Evolutionary conservation across 1,140 invertebrate species (phyloP).

Genomic region (honey bee (Apis mellifera)): DNA sequence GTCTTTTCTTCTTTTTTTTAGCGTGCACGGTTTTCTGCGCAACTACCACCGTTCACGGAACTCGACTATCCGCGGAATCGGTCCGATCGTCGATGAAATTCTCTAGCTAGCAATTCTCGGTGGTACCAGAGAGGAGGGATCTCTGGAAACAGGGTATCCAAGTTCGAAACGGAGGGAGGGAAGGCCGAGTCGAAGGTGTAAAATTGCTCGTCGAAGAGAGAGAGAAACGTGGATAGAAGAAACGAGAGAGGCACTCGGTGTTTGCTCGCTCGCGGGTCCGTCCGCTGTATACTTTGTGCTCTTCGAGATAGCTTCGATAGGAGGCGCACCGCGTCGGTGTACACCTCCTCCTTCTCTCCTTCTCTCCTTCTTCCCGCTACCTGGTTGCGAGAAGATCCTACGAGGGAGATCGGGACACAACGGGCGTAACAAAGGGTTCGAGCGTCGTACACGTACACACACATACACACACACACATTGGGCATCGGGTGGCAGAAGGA

Average conservation of each 20-base stretch:
- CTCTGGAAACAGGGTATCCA: not conserved
- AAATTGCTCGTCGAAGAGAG: not conserved
- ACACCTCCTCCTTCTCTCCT: slow-evolving; percentile 26
- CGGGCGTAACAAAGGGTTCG: slow-evolving; percentile 74
- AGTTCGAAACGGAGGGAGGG: slow-evolving; percentile 10
- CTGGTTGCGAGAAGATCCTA: slow-evolving; percentile 61
- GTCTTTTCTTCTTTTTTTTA: too few relatives aligned
- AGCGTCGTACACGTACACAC: slow-evolving; percentile 23
- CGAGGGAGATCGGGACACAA: slow-evolving; percentile 67
- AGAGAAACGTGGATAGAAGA: not conserved
- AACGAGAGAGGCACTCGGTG: slow-evolving; percentile 58
- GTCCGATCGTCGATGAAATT: slow-evolving; percentile 33
- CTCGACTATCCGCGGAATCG: slow-evolving; percentile 8
- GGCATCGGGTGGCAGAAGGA: slow-evolving; percentile 21
- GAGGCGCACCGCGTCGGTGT: slow-evolving; percentile 47
- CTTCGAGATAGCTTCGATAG: slow-evolving; percentile 69
- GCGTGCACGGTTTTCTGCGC: not conserved
- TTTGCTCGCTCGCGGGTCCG: slow-evolving; percentile 60
- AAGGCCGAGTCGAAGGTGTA: not conserved
- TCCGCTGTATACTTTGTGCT: slow-evolving; percentile 62
- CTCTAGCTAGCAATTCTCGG: slow-evolving; percentile 7
- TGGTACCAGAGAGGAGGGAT: not conserved
- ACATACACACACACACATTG: too few relatives aligned
- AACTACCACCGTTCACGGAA: slow-evolving; percentile 17
- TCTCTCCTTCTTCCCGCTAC: slow-evolving; percentile 54